Conservation (phyloP, 2,888 invertebrate species). For the Drosophila recens region DNA sequence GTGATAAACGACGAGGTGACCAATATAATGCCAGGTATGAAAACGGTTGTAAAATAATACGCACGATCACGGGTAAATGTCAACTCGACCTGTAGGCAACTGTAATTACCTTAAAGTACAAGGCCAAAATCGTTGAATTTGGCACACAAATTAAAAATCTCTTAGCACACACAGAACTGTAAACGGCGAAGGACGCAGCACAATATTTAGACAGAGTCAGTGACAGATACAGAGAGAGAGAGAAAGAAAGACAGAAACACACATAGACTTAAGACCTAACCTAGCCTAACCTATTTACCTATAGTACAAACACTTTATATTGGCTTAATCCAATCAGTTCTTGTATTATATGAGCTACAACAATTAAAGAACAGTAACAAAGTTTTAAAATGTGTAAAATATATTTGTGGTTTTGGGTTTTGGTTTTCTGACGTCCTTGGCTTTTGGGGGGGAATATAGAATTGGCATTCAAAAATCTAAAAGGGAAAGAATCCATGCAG, state of each 20-base stretch:
- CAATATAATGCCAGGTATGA: slow-evolving; percentile 98
- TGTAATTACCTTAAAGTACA: slow-evolving; percentile 93
- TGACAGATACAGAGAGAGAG: slow-evolving; percentile 30
- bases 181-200: slow-evolving; percentile 46
- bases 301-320: neutral
- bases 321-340: neutral
- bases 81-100: slow-evolving; percentile 96
- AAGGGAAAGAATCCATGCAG: slow-evolving; percentile 61
- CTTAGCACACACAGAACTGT: slow-evolving; percentile 46
- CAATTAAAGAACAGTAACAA: slow-evolving; percentile 8
- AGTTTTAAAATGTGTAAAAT: slow-evolving; percentile 13
- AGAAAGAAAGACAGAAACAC: slow-evolving; percentile 33
- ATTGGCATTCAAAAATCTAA: slow-evolving; percentile 24
- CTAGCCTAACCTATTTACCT: slow-evolving; percentile 25
- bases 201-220: slow-evolving; percentile 37
- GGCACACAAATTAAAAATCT: slow-evolving; percentile 48
- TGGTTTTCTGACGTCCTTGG: slow-evolving; percentile 15
- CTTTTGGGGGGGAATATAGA: slow-evolving; percentile 5
- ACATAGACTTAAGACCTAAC: slow-evolving; percentile 17
- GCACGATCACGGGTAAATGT: slow-evolving; percentile 97
- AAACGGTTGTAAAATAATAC: slow-evolving; percentile 98
- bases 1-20: slow-evolving; percentile 98
- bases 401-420: neutral
- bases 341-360: slow-evolving; percentile 6
- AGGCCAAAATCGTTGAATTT: slow-evolving; percentile 53